Base-by-base conservation (phyloP, 1,140 invertebrate species). In the Chironomus tepperi region DNA sequence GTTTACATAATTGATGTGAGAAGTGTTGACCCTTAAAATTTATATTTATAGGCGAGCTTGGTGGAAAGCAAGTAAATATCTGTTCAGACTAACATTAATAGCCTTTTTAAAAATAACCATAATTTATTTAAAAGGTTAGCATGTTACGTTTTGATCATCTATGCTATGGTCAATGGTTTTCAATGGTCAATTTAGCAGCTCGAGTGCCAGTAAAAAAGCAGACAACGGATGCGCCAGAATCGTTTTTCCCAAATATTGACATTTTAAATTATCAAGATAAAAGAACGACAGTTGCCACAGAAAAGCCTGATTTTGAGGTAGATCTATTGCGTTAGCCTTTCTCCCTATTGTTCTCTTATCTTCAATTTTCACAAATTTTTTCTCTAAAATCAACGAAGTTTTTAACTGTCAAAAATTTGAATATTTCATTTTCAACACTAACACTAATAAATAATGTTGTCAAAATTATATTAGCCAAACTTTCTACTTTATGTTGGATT, bases 91-190 rank as follows among this genome's bases (percentile, higher is more conserved):
- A 34, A 2, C 24, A 2, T 34, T 34, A 34, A 34, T 34, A 5
- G 24, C 24, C 24, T 34, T 1, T 34, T 34, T 34, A 34, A 34
- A 34, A 34, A 34, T 34, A 34, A 34, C 24, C 24, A 34, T 34
- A 34, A 2, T n/a, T 57, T 70, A 18, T 19, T 7, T 77, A 79
- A 64, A 80, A 81, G 75, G 81, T 81, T n/a, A 84, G 84, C 24
- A 77, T 82, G 16, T 57, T 94, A 78, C 89, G 88, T n/a, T 93
- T 93, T 76, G 88, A 91, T 67, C 89, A 92, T 77, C 85, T 94
- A 9, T 95, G 92, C 77, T 87, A 92, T 10, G 91, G 91, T 0
- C 91, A 93, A 76, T 93, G 91, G 92, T 91, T 91, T 12, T 93
- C 91, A 76, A 93, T 93, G 91, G 86, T 89, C 5, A 90, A 90